Base-by-base conservation (phyloP, 2,888 invertebrate species). In the Drosophila setosimentum region DNA sequence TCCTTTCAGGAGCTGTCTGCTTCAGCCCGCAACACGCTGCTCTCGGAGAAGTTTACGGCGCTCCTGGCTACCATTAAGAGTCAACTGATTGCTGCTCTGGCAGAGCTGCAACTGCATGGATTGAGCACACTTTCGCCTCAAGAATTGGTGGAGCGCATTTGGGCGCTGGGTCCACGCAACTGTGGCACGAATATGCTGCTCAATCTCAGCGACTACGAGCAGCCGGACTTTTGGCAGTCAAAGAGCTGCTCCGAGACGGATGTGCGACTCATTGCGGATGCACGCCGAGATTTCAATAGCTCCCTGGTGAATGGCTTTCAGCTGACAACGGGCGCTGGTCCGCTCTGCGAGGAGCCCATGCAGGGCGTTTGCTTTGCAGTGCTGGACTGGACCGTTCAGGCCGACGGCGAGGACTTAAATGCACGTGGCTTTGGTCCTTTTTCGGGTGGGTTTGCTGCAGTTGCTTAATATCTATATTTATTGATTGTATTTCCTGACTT, bases 311-410 rank as follows among this genome's bases (percentile, higher is more conserved):
- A 97, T 93, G 98, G 97, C 11, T 96, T 98, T 93, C 97, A 98
- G 94, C 93, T 98, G 93, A 97, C 97, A 8, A 95, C 98, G 32
- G 93, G 96, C 62, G 96, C 97, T 49, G 99, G 99, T 0, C 99
- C 99, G 0, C 93, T 99, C 51, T 99, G 99, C 93, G 98, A 99
- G 88, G 99, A 99, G 91, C 98, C 99, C 2, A 96, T 99, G 96
- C 97, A 96, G 94, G 99, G 99, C 2, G 98, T 99, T 1, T 97
- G 96, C 24, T 98, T 99, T 93, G 94, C 97, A 62, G 95, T 99
- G 2, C 97, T 97, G 85, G 96, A 97, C 80, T 99, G 98, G 97
- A 94, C 94, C 0, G 92, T 96, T 45, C 94, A 94, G 45, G 91
- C 92, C 55, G 89, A 85, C 16, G 93, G 93, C 64, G 93, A 92